Base-by-base conservation (phyloP, 2,113 vertebrate species). In the Lonchura striata region DNA sequence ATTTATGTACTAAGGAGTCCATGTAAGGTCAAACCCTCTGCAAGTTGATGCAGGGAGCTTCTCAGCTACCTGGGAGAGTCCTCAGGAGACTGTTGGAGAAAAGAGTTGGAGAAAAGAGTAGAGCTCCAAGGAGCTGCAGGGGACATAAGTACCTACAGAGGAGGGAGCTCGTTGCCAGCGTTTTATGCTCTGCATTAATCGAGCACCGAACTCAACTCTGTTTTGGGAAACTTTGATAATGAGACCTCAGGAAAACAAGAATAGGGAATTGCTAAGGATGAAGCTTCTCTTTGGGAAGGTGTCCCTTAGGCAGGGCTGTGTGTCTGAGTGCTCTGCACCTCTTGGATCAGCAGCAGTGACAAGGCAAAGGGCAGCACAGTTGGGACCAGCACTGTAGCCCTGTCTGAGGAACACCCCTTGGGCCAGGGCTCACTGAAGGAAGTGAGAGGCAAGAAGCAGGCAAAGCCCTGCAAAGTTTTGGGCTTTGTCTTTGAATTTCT, bases 371-470 rank as follows among this genome's bases (percentile, higher is more conserved):
- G 61, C 18, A 61, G 57, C 80, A 33, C 18, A 61, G 46, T 42
- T 17, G 35, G 37, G 30, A 28, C 8, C 2, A 1, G 56, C 4
- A 1, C 66, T 27, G 52, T 65, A 88, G 52, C 39, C 0, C 0
- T 44, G 42, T 5, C 66, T 83, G 52, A 76, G 28, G 44, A 76
- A 7, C 28, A 53, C 24, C 13, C 13, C 39, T 57, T 27, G 74
- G 76, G 19, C 61, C 61, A 71, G 57, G 47, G 31, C n/a, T 53
- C 66, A 49, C 37, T 27, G 65, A 56, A 91, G 20, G 20, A 71
- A 20, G 23, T 0, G 2, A 65, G 37, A n/a, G 28, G 18, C 0
- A 1, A 56, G 52, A 39, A 44, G 27, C 9, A 33, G 20, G 37
- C n/a, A 10, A 91, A 91, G 24, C n/a, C 28, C 50, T 50, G 31